These are phyloP conservation scores for Hirtodrosophila cameraria DNA, from an alignment of 2,888 invertebrate genomes.

Conservation along the genomic window DNA sequence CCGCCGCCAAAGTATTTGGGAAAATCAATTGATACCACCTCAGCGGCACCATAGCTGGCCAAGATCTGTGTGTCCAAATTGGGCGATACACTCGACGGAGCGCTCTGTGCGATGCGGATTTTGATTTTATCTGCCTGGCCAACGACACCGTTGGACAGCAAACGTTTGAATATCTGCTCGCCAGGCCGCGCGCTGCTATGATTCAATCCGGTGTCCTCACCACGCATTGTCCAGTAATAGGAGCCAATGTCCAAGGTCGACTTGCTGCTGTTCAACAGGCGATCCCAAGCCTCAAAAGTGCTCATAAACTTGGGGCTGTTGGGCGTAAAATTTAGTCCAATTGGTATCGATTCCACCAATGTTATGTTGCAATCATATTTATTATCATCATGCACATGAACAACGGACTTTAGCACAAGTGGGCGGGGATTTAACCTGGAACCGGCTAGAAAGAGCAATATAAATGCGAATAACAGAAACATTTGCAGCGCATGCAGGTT, in stretches of 20 bases:
- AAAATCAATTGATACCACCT: constrained; percentile 56
- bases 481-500: constrained; percentile 55
- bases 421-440: constrained; percentile 43
- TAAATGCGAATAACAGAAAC: constrained; percentile 48
- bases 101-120: constrained; percentile 94
- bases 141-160: constrained; percentile 87
- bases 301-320: constrained; percentile 86
- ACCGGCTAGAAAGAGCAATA: constrained; percentile 60
- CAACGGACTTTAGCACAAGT: background rate
- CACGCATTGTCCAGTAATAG: constrained; percentile 96
- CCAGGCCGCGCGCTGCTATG: constrained; percentile 91
- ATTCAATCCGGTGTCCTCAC: constrained; percentile 89
- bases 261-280: constrained; percentile 90
- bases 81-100: constrained; percentile 89
- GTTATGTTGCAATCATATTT: constrained; percentile 85
- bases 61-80: constrained; percentile 55
- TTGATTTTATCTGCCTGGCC: constrained; percentile 85
- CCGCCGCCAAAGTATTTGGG: constrained; percentile 90
- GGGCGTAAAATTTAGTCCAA: constrained; percentile 90
- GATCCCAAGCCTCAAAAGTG: constrained; percentile 93
- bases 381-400: constrained; percentile 22
- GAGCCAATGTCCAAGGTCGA: constrained; percentile 94
- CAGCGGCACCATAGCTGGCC: constrained; percentile 88
- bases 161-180: constrained; percentile 92
- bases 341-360: constrained; percentile 96